These are phyloP conservation scores for Mustelus asterias DNA, from an alignment of 2,113 vertebrate genomes.

Conservation along the genomic window DNA sequence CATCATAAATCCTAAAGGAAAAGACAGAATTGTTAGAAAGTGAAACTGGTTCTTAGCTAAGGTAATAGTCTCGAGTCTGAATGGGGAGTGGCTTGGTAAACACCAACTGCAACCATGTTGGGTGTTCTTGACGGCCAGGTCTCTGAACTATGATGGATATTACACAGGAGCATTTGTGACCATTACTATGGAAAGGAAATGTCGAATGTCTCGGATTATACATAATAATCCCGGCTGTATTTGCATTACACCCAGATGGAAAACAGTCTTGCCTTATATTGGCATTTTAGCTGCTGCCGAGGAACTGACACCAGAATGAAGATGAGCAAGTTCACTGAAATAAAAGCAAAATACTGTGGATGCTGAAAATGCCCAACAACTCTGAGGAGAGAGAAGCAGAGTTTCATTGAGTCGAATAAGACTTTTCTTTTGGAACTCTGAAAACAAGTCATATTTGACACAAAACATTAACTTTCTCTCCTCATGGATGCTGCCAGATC, in stretches of 20 bases:
- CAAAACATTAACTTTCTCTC: too few relatives aligned
- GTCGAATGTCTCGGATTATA: too few relatives aligned
- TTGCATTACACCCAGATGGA: background rate
- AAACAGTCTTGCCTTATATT: background rate
- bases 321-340: too few relatives aligned
- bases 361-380: too few relatives aligned
- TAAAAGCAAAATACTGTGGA: too few relatives aligned
- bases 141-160: background rate
- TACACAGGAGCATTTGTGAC: background rate
- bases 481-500: too few relatives aligned
- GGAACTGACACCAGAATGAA: background rate
- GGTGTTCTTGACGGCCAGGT: background rate
- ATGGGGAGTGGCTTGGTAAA: background rate
- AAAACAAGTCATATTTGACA: too few relatives aligned
- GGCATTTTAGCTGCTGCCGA: background rate
- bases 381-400: too few relatives aligned
- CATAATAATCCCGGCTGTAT: background rate
- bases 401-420: too few relatives aligned
- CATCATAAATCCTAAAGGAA: conserved; percentile 6
- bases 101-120: background rate
- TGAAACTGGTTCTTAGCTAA: background rate
- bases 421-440: too few relatives aligned
- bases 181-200: too few relatives aligned
- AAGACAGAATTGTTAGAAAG: background rate
- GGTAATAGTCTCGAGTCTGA: background rate